Evolutionary conservation across 2,797 vertebrate species (phyloP).

Genomic region (Periparus ater): DNA sequence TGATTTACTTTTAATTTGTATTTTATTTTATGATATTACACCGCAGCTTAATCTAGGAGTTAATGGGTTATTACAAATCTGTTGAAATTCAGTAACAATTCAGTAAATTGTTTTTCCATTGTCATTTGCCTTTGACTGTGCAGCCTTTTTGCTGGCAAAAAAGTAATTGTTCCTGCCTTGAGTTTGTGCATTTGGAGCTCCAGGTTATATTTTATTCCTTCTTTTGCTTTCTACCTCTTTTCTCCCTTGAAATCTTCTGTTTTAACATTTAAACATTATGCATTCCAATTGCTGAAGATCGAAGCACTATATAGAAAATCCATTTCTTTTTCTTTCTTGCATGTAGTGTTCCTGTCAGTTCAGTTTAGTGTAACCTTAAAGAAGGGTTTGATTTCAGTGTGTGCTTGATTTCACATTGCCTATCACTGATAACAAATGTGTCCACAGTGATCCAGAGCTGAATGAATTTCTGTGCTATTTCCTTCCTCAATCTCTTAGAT

Average conservation of each 20-base stretch:
- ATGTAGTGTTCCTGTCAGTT: slow-evolving; percentile 53
- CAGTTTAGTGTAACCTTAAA: slow-evolving; percentile 58
- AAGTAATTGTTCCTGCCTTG: not conserved
- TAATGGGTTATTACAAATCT: slow-evolving; percentile 29
- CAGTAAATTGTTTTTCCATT: not conserved
- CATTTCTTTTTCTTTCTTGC: slow-evolving; percentile 42
- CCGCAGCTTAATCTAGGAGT: not conserved
- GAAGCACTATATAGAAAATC: slow-evolving; percentile 41
- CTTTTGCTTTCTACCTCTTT: not conserved
- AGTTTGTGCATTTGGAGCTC: not conserved
- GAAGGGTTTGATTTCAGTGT: slow-evolving; percentile 66
- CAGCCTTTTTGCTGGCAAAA: not conserved
- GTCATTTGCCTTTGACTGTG: slow-evolving; percentile 1
- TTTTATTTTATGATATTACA: slow-evolving; percentile 20
- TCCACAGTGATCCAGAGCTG: slow-evolving; percentile 32
- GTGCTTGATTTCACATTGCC: slow-evolving; percentile 66
- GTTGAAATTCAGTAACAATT: not conserved
- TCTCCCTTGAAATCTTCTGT: not conserved
- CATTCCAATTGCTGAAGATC: slow-evolving; percentile 17
- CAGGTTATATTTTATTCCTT: not conserved
- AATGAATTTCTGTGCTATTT: slow-evolving; percentile 52
- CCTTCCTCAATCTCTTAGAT: slow-evolving; percentile 23
- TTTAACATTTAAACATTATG: slow-evolving; percentile 23
- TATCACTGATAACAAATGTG: slow-evolving; percentile 68
- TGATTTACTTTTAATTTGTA: slow-evolving; percentile 29